Conservation (phyloP, 2,797 vertebrate species). For the Okamejei kenojei region DNA sequence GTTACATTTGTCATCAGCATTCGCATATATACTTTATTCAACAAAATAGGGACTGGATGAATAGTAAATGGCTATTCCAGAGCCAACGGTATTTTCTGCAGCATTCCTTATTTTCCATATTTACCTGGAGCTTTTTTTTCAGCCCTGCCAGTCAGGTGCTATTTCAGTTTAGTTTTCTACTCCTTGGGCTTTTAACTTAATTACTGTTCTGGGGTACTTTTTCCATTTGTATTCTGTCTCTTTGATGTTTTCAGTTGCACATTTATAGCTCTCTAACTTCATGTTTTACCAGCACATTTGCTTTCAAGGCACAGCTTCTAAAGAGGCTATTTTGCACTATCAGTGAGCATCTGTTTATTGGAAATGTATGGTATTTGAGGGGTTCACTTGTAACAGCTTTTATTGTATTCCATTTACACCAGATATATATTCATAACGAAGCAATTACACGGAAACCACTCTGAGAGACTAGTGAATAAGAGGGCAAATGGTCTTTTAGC, state of each 20-base stretch:
- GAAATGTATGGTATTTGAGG: too few species aligned
- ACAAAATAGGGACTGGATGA: too few species aligned
- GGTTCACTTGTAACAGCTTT: too few species aligned
- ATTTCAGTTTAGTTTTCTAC: neutral
- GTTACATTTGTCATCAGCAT: too few species aligned
- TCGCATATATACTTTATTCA: too few species aligned
- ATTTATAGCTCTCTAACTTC: neutral
- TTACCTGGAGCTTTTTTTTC: neutral
- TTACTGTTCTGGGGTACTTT: neutral
- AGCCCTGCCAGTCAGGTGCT: neutral
- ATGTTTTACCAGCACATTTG: neutral
- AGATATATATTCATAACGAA: neutral
- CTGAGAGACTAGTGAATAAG: too few species aligned
- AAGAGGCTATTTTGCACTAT: too few species aligned
- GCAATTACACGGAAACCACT: neutral
- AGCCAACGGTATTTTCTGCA: neutral
- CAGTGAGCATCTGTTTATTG: too few species aligned
- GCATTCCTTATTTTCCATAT: neutral
- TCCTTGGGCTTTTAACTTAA: neutral
- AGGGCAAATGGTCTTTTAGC: too few species aligned
- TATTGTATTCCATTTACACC: neutral
- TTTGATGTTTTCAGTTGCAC: neutral
- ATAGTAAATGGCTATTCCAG: neutral
- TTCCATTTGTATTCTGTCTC: neutral
- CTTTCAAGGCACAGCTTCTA: too few species aligned